Base-by-base conservation (phyloP, 2,888 invertebrate species). In the Drosophila tanythrix region DNA sequence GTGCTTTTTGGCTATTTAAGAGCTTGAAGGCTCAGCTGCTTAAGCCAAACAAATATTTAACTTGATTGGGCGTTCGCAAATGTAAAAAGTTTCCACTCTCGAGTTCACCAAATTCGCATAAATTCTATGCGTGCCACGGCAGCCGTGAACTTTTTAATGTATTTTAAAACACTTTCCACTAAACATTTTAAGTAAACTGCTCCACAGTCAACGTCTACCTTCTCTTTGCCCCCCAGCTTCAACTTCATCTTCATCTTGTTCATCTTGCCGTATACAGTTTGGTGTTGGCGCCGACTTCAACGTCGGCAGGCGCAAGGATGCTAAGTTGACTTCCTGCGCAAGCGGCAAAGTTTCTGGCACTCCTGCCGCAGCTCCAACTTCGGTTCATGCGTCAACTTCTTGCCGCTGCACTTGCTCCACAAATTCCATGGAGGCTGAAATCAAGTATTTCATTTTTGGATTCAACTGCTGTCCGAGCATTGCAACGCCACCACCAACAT, bases 81-180 rank as follows among this genome's bases (percentile, higher is more conserved):
- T 88, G 90, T 83, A 85, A 83, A 85, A 85, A 85, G 88, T 85
- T 86, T 88, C 70, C 89, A 83, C 84, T 90, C 82, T 74, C 58
- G 89, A 89, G 90, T 87, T 87, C 88, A 87, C 86, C 79, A 87
- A 87, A 84, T 89, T 89, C 90, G 90, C 86, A 87, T 87, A 87
- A 87, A 87, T 87, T 87, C 84, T 87, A 90, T 90, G 89, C 90
- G 90, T 89, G 90, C 86, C 88, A 74, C 75, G 84, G 89, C 89
- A 83, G 86, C 84, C 90, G 78, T 83, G 90, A 88, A 88, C 88
- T 88, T 88, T 89, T 88, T 88, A 88, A 88, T 88, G 88, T 90
- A 90, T 88, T 90, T 88, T 88, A 88, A 88, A 88, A 88, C 90
- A 88, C 88, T 88, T 88, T 88, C 90, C 90, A 89, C 90, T 89